A percentile compares a stretch with the other conserved stretches of the same genome.
Evolutionary conservation across 2,888 invertebrate genomes (phyloP).

Genomic region (Meandrusa payeni): DNA sequence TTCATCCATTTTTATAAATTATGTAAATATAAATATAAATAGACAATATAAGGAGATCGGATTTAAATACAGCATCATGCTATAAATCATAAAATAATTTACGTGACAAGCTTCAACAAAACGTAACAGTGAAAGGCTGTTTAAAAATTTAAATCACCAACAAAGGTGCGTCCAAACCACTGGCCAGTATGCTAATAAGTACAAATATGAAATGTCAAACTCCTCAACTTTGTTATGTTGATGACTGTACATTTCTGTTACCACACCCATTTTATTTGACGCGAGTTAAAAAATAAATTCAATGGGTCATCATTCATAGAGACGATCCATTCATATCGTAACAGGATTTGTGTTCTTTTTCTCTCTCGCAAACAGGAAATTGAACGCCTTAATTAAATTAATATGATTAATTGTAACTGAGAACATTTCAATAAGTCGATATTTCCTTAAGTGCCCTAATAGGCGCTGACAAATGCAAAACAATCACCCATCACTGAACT

Average conservation of each 20-base stretch:
- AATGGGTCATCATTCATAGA: constrained; percentile 58
- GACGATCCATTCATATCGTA: constrained; percentile 26
- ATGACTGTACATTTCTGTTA: constrained; percentile 69
- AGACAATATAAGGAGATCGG: neutral
- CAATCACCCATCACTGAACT: too few relatives aligned
- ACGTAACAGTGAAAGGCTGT: constrained; percentile 48
- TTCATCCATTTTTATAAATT: too few relatives aligned
- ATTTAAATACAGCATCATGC: constrained; percentile 6
- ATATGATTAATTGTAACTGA: constrained; percentile 6
- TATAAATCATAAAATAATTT: constrained; percentile 15
- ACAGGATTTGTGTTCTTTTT: constrained; percentile 16
- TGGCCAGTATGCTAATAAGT: constrained; percentile 72
- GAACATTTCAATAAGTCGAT: constrained; percentile 1
- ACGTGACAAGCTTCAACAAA: constrained; percentile 26
- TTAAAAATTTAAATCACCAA: constrained; percentile 59
- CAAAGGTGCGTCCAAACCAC: constrained; percentile 43
- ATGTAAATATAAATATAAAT: too few relatives aligned
- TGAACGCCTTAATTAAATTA: constrained; percentile 13
- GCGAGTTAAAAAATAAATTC: constrained; percentile 45
- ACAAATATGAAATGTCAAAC: constrained; percentile 63
- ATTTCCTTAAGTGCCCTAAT: neutral
- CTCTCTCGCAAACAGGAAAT: constrained; percentile 15
- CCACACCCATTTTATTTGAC: constrained; percentile 58
- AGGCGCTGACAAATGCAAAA: too few relatives aligned
- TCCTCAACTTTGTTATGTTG: constrained; percentile 54